Conservation (phyloP, 2,113 vertebrate species). For the Vulpes ferrilata region DNA sequence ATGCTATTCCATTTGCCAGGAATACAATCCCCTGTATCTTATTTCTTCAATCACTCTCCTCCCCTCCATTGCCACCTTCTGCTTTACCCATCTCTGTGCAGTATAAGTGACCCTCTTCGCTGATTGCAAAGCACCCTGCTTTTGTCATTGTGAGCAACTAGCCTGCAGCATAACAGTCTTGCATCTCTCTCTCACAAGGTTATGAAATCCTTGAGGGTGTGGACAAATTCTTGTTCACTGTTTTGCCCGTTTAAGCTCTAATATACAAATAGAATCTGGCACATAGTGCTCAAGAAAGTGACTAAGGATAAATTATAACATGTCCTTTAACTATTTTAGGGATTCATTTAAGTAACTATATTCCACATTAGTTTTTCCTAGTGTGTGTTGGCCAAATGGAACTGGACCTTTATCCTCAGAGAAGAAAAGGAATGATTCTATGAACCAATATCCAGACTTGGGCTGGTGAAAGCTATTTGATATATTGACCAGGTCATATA, state of each 20-base stretch:
- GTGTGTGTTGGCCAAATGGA: background rate
- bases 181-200: background rate
- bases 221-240: background rate
- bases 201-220: background rate
- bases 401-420: background rate
- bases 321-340: background rate
- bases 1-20: background rate
- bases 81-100: background rate
- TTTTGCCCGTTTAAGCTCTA: background rate
- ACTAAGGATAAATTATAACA: background rate
- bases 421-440: background rate
- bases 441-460: background rate
- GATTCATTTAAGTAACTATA: background rate
- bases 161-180: background rate
- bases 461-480: background rate
- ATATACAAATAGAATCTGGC: background rate
- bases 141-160: background rate
- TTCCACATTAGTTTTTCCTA: background rate
- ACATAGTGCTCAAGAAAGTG: background rate
- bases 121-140: background rate
- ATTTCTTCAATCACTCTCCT: background rate
- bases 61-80: background rate
- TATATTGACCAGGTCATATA: background rate
- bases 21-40: background rate
- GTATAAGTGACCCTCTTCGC: background rate